Percentiles rank a stretch among this genome's conserved stretches.
Conservation (phyloP, 2,113 vertebrate species). For the Platycercus adscitus region DNA sequence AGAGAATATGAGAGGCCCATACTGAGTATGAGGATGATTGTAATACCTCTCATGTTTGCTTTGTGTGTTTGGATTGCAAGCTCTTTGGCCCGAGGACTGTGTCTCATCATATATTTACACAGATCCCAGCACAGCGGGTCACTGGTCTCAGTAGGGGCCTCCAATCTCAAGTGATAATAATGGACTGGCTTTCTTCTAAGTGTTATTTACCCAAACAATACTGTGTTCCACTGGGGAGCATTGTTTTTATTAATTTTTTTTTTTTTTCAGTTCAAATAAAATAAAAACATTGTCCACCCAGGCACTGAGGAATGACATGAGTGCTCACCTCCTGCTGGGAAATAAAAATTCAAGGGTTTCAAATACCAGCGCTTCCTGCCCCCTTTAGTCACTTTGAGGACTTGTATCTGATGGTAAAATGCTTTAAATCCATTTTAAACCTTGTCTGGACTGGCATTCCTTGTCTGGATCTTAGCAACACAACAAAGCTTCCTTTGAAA, state of each 20-base stretch:
- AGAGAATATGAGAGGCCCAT: not conserved
- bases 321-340: constrained; percentile 30
- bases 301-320: not conserved
- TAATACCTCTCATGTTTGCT: constrained; percentile 46
- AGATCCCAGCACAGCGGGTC: constrained; percentile 28
- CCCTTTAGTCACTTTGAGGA: constrained; percentile 24
- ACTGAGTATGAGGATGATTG: not conserved
- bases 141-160: constrained; percentile 2
- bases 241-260: constrained; percentile 29
- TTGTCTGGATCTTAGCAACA: constrained; percentile 54
- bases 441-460: constrained; percentile 41
- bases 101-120: constrained; percentile 43
- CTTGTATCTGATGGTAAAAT: constrained; percentile 44
- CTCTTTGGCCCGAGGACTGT: constrained; percentile 38
- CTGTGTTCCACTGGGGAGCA: not conserved
- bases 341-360: constrained; percentile 49
- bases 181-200: constrained; percentile 37
- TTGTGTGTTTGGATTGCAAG: constrained; percentile 42
- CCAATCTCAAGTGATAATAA: constrained; percentile 51
- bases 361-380: constrained; percentile 43
- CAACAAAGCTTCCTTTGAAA: constrained; percentile 54
- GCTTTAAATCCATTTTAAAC: constrained; percentile 56
- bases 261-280: constrained; percentile 19
- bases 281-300: constrained; percentile 41
- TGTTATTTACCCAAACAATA: constrained; percentile 46